Conservation (phyloP, 2,797 vertebrate species). For the Megalops cyprinoides region DNA sequence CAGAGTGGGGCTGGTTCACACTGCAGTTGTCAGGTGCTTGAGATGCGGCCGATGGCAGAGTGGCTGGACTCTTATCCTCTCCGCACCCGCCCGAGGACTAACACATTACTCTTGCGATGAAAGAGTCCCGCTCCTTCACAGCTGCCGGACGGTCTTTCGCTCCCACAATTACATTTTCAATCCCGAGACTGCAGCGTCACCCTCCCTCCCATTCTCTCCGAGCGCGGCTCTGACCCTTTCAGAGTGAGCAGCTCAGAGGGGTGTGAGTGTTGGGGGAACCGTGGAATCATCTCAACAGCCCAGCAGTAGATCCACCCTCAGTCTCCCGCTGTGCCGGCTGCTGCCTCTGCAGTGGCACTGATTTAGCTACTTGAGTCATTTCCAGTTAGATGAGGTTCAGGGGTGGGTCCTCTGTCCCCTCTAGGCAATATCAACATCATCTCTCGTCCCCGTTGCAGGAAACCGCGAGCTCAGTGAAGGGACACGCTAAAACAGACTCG, state of each 20-base stretch:
- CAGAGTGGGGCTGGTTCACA: no score
- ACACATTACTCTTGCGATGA: slow-evolving; percentile 41
- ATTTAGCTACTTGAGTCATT: slow-evolving; percentile 34
- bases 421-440: slow-evolving; percentile 39
- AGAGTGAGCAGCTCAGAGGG: no score
- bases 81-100: slow-evolving; percentile 38
- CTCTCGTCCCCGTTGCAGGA: background rate
- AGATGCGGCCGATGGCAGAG: background rate
- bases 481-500: slow-evolving; percentile 55
- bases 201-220: slow-evolving; percentile 63
- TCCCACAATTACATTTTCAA: slow-evolving; percentile 70
- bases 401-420: slow-evolving; percentile 56
- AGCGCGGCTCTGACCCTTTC: slow-evolving; percentile 59
- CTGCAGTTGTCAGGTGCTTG: background rate
- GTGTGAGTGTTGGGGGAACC: slow-evolving; percentile 18
- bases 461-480: slow-evolving; percentile 47
- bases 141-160: slow-evolving; percentile 36
- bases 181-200: slow-evolving; percentile 66
- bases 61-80: background rate
- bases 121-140: slow-evolving; percentile 31
- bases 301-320: slow-evolving; percentile 43
- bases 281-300: slow-evolving; percentile 49
- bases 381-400: slow-evolving; percentile 47
- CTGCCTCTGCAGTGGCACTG: background rate
- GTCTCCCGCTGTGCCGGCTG: slow-evolving; percentile 38